Evolutionary conservation across 2,113 vertebrate species (phyloP).

Genomic region (Istiophorus platypterus): DNA sequence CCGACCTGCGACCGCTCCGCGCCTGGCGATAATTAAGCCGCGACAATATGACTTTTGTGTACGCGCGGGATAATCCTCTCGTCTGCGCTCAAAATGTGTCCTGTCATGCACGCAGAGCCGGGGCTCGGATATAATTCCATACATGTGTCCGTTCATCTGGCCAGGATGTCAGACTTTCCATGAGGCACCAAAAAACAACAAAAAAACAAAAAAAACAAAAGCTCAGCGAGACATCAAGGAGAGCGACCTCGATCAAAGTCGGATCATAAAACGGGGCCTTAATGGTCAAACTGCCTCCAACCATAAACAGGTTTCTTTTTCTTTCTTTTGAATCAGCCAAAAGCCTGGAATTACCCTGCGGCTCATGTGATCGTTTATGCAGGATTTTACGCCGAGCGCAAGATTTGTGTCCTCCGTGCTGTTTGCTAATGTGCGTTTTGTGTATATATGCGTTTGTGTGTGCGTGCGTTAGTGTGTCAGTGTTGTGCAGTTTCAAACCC

Average conservation of each 20-base stretch:
- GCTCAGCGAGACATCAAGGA: neutral
- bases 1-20: neutral
- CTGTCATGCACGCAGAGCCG: neutral
- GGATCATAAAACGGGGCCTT: neutral
- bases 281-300: neutral
- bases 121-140: neutral
- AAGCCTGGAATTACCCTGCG: conserved; percentile 20
- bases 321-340: conserved; percentile 12
- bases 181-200: too few species aligned
- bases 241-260: conserved; percentile 1
- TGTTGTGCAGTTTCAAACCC: conserved; percentile 38
- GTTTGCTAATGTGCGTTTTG: conserved; percentile 12
- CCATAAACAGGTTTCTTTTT: neutral
- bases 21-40: neutral
- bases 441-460: too few species aligned
- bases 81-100: neutral
- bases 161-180: conserved; percentile 29
- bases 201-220: too few species aligned
- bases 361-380: neutral
- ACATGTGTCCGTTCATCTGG: neutral
- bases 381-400: neutral
- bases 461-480: conserved; percentile 7
- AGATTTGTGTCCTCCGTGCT: conserved; percentile 20
- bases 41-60: neutral
- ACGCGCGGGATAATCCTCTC: neutral